Base-by-base conservation (phyloP, 2,888 invertebrate species). In the Pseudeuparius sepicola region DNA sequence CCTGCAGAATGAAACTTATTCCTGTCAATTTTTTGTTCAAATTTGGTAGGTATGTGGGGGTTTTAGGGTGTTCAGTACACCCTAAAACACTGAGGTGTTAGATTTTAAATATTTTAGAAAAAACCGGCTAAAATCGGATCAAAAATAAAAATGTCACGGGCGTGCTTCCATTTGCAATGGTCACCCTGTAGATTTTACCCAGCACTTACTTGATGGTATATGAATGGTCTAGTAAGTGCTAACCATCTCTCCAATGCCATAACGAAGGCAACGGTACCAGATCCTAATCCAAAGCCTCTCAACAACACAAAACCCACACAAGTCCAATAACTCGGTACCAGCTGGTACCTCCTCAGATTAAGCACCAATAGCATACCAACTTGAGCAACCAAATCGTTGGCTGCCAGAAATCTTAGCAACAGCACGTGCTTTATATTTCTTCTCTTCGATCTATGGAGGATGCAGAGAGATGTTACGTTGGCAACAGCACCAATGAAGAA, bases 171-270 rank as follows among this genome's bases (percentile, higher is more conserved):
- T n/a, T n/a, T n/a, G n/a, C n/a, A n/a, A n/a, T n/a, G n/a, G n/a
- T n/a, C n/a, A n/a, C n/a, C n/a, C n/a, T n/a, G n/a, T n/a, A n/a
- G n/a, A n/a, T n/a, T n/a, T n/a, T n/a, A n/a, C n/a, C n/a, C n/a
- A 28, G 10, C 11, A 44, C 57, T 60, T 63, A 88, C 88, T 79
- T 85, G 85, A 60, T 87, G 87, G 60, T 88, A 89, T 50, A 83
- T 68, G 62, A 89, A 89, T 23, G 88, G 88, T 46, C 82, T 70
- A 7, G 88, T 86, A 48, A 89, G 72, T 13, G 89, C 88, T 53
- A 88, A 68, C 76, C 83, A 89, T 45, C 89, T 68, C 62, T 89
- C 88, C 18, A 79, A 72, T 7, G 88, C 87, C 88, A 89, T 89
- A 37, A 87, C 80, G 53, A 85, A 76, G 13, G 88, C 86, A 50